These are phyloP conservation scores for Scortum barcoo DNA, from an alignment of 2,113 vertebrate genomes.

Conservation along the genomic window DNA sequence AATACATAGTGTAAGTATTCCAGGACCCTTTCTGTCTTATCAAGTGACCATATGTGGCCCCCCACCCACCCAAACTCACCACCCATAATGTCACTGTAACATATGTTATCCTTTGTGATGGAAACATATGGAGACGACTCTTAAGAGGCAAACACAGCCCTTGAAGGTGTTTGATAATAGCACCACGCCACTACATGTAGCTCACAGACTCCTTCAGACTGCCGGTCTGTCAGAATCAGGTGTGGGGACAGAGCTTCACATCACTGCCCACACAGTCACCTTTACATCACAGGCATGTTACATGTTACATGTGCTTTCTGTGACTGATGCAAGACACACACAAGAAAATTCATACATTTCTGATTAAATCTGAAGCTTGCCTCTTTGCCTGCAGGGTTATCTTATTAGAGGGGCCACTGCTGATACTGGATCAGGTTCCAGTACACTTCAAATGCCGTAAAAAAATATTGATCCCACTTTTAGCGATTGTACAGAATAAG, in stretches of 20 bases:
- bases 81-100: slow-evolving; percentile 18
- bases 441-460: neutral
- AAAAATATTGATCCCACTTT: neutral
- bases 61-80: neutral
- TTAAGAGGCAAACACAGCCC: slow-evolving; percentile 49
- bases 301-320: neutral
- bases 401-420: too few relatives aligned
- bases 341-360: neutral
- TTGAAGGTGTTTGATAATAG: slow-evolving; percentile 57
- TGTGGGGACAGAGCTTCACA: slow-evolving; percentile 49
- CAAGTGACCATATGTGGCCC: neutral
- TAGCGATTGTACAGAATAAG: too few relatives aligned
- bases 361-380: neutral
- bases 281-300: neutral
- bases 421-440: neutral
- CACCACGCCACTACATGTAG: slow-evolving; percentile 60
- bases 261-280: neutral
- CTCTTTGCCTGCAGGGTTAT: neutral
- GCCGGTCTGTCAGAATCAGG: slow-evolving; percentile 71
- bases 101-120: slow-evolving; percentile 61
- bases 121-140: slow-evolving; percentile 76
- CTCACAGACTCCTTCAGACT: slow-evolving; percentile 45
- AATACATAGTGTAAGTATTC: neutral
- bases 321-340: neutral
- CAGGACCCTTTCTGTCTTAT: neutral